A percentile compares a stretch with the other conserved stretches of the same genome.
These are phyloP conservation scores for Tinamus guttatus DNA, from an alignment of 2,113 vertebrate species.

Conservation along the genomic window DNA sequence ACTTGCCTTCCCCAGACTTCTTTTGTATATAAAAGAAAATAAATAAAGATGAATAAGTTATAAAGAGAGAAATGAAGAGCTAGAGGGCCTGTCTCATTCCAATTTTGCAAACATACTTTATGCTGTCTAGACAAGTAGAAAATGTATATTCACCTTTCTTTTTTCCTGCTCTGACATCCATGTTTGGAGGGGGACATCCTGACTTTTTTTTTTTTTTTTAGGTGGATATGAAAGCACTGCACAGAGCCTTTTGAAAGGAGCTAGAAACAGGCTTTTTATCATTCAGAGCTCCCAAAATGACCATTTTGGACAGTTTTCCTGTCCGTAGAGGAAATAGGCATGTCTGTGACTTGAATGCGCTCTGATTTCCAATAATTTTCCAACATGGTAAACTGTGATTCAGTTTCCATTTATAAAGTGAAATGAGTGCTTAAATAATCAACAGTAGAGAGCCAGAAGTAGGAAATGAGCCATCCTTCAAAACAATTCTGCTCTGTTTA, in stretches of 20 bases:
- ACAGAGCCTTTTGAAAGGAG: constrained; percentile 48
- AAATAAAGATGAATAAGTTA: background rate
- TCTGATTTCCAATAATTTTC: constrained; percentile 81
- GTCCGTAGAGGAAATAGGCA: constrained; percentile 78
- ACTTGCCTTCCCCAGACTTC: background rate
- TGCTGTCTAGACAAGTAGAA: constrained; percentile 65
- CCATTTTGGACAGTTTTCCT: constrained; percentile 77
- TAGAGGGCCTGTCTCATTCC: background rate
- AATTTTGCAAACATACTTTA: constrained; percentile 62
- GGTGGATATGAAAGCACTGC: constrained; percentile 63
- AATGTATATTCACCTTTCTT: constrained; percentile 74
- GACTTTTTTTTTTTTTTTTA: constrained; percentile 41
- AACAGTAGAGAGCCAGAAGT: constrained; percentile 63
- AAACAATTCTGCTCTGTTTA: constrained; percentile 78
- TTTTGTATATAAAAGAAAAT: constrained; percentile 21
- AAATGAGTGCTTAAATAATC: constrained; percentile 75
- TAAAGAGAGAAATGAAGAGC: background rate
- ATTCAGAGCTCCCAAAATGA: constrained; percentile 72
- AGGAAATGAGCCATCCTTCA: constrained; percentile 80
- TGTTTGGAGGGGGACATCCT: constrained; percentile 80
- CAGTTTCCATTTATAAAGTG: constrained; percentile 84
- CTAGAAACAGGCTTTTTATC: constrained; percentile 75
- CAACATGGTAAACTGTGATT: constrained; percentile 78
- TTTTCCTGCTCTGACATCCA: constrained; percentile 78
- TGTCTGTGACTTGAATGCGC: constrained; percentile 74